Percentiles rank a stretch among this genome's conserved stretches.
Evolutionary conservation across 2,113 vertebrate species (phyloP).

Genomic region (Chaetorhynchus papuensis): DNA sequence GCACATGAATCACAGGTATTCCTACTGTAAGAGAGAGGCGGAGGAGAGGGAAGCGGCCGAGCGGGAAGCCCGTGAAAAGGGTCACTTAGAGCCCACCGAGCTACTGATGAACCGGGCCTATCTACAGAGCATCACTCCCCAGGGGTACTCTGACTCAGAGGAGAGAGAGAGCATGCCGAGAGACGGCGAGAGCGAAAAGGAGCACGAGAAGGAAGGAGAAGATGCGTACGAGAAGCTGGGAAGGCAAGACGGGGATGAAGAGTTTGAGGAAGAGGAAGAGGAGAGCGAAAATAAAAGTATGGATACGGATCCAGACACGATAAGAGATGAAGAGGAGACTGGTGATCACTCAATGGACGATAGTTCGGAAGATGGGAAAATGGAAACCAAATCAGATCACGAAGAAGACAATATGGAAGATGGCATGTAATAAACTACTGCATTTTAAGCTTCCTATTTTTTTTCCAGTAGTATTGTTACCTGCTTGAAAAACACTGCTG

Average conservation of each 20-base stretch:
- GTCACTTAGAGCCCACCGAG: constrained; percentile 94
- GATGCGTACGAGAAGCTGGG: constrained; percentile 89
- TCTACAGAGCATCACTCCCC: constrained; percentile 93
- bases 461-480: constrained; percentile 90
- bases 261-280: constrained; percentile 94
- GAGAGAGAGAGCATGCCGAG: constrained; percentile 89
- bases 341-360: constrained; percentile 99
- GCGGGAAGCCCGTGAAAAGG: constrained; percentile 94
- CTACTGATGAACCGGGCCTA: constrained; percentile 97
- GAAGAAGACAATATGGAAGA: constrained; percentile 97
- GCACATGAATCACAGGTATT: constrained; percentile 99
- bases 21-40: constrained; percentile 98
- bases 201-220: constrained; percentile 90
- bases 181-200: constrained; percentile 87
- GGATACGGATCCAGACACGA: constrained; percentile 97
- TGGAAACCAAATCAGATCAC: constrained; percentile 99
- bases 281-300: constrained; percentile 98
- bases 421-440: constrained; percentile 91
- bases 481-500: constrained; percentile 91
- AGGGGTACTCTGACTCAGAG: constrained; percentile 94
- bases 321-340: constrained; percentile 96
- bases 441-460: constrained; percentile 88
- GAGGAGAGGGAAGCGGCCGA: constrained; percentile 97
- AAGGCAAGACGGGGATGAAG: constrained; percentile 85
- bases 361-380: constrained; percentile 98